phyloP scores from a whole-genome alignment of 2,113 vertebrate genomes.

The Dicaeum eximium region DNA sequence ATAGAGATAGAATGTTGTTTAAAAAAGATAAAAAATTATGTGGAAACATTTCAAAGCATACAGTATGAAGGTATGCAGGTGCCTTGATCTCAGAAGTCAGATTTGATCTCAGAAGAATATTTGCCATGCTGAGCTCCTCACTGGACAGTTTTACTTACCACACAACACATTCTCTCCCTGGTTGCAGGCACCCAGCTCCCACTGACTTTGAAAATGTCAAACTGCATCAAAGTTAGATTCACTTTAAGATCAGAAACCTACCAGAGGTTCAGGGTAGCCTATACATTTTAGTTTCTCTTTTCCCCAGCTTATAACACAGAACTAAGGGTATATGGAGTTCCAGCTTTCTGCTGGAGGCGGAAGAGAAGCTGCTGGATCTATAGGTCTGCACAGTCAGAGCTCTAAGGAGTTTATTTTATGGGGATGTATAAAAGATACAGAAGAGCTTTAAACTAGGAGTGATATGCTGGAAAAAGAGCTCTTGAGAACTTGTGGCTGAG shows the following conservation, averaged over 20 bases:
- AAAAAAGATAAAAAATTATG: background rate
- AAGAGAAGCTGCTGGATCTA: background rate
- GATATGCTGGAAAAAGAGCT: background rate
- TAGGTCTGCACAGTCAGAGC: background rate
- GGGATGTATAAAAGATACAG: background rate
- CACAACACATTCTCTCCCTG: background rate
- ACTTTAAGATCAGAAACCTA: conserved; percentile 38
- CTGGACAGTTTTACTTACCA: background rate
- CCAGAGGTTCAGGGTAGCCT: background rate
- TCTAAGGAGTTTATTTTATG: background rate
- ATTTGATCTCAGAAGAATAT: background rate
- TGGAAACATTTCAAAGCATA: background rate
- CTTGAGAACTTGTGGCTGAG: background rate
- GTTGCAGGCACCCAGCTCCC: background rate
- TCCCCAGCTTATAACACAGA: background rate
- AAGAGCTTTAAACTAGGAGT: background rate
- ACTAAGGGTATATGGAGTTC: background rate
- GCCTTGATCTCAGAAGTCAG: background rate
- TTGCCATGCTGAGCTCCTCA: background rate
- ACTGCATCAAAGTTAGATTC: conserved; percentile 37
- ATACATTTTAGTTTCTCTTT: background rate
- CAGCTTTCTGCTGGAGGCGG: background rate
- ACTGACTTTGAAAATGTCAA: conserved; percentile 47
- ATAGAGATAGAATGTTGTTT: background rate
- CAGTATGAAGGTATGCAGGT: background rate